Percentiles rank a stretch among this genome's conserved stretches.
phyloP scores from a whole-genome alignment of 1,140 invertebrate genomes.

The Solenopsis invicta region DNA sequence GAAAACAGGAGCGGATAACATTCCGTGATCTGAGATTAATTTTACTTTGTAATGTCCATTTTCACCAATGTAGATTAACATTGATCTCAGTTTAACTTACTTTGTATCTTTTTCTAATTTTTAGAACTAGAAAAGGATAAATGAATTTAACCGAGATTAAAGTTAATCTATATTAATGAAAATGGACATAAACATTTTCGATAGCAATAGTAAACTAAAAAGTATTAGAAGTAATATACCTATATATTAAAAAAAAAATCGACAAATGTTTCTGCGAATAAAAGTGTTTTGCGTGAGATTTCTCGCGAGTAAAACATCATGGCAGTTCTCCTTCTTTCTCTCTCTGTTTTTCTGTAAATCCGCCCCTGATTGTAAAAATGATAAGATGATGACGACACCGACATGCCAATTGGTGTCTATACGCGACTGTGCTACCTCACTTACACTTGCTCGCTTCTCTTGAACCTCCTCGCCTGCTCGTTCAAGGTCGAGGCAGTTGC shows the following conservation, averaged over 20 bases:
- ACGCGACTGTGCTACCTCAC: constrained; percentile 41
- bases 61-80: no score
- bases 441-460: constrained; percentile 62
- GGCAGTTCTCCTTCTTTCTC: neutral
- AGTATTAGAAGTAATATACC: neutral
- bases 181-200: neutral
- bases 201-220: neutral
- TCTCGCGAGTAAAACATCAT: neutral
- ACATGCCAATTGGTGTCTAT: constrained; percentile 9
- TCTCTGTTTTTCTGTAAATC: neutral
- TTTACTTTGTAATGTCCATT: neutral
- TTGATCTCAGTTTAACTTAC: no score
- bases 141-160: no score
- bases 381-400: neutral
- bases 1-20: neutral
- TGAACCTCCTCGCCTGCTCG: constrained; percentile 68
- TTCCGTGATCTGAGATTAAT: neutral
- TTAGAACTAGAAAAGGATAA: no score
- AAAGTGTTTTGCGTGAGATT: neutral
- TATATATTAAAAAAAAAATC: neutral
- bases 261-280: neutral
- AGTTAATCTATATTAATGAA: no score
- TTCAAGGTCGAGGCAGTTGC: constrained; percentile 76
- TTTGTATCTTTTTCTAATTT: no score
- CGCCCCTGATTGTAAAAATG: neutral